Percentiles rank a stretch among this genome's conserved stretches.
Conservation (phyloP, 1,140 invertebrate genomes). For the Sycophaga agraensis region DNA sequence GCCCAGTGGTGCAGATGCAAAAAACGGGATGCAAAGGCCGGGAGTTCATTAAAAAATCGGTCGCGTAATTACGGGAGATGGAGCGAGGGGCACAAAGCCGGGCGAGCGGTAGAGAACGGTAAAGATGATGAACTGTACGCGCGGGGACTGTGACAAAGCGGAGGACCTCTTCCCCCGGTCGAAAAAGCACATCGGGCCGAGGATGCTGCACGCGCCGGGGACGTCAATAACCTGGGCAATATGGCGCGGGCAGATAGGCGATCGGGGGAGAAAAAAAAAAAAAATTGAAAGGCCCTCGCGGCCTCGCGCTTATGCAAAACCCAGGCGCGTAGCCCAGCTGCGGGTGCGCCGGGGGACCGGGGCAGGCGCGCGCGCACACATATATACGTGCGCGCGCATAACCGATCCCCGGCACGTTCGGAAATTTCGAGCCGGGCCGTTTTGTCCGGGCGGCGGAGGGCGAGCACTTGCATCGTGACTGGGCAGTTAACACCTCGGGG, state of each 20-base stretch:
- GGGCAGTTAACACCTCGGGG: constrained; percentile 44
- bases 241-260: no score
- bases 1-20: no score
- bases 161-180: not conserved
- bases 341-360: no score
- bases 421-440: constrained; percentile 34
- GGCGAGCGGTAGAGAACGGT: not conserved
- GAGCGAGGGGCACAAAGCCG: not conserved
- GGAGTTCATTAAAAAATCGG: not conserved
- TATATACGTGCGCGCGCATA: constrained; percentile 24
- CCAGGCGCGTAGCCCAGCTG: no score
- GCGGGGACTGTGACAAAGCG: not conserved
- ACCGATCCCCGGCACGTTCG: constrained; percentile 27
- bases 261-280: no score
- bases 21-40: no score
- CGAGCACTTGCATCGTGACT: constrained; percentile 50
- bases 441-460: constrained; percentile 35
- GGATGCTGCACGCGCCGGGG: no score
- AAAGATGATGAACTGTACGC: not conserved
- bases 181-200: no score
- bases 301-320: constrained; percentile 3
- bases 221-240: constrained; percentile 36
- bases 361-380: no score
- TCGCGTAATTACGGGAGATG: not conserved
- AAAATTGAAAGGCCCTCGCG: no score